Evolutionary conservation across 2,113 vertebrate species (phyloP).

Genomic region (Chunga burmeisteri): DNA sequence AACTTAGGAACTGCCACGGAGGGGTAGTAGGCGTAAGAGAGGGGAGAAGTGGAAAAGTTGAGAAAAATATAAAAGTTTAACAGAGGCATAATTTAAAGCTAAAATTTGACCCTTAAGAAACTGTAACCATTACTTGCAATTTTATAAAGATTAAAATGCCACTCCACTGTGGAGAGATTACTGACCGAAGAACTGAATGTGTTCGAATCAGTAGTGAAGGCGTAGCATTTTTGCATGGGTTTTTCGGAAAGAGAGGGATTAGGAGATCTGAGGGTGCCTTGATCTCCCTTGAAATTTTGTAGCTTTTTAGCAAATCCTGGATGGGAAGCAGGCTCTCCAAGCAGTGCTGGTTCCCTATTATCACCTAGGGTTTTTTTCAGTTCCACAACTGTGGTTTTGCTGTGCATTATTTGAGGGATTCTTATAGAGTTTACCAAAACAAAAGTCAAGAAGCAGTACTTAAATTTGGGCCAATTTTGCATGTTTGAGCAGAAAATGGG

Average conservation of each 20-base stretch:
- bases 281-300: neutral
- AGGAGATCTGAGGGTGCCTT: neutral
- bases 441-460: neutral
- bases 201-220: neutral
- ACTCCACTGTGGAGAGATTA: neutral
- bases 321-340: neutral
- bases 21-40: neutral
- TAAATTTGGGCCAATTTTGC: neutral
- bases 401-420: neutral
- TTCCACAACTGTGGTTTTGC: neutral
- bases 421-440: neutral
- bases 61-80: neutral
- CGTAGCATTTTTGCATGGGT: neutral
- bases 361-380: neutral
- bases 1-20: fast-evolving
- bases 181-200: neutral
- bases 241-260: neutral
- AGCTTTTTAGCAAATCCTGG: neutral
- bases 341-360: neutral
- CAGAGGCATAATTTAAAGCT: neutral
- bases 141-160: neutral
- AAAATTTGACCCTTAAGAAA: neutral
- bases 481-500: neutral
- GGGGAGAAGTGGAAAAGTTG: neutral
- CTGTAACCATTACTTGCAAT: neutral